Evolutionary conservation across 2,113 vertebrate species (phyloP).

Genomic region (Lichenostomus cassidix): DNA sequence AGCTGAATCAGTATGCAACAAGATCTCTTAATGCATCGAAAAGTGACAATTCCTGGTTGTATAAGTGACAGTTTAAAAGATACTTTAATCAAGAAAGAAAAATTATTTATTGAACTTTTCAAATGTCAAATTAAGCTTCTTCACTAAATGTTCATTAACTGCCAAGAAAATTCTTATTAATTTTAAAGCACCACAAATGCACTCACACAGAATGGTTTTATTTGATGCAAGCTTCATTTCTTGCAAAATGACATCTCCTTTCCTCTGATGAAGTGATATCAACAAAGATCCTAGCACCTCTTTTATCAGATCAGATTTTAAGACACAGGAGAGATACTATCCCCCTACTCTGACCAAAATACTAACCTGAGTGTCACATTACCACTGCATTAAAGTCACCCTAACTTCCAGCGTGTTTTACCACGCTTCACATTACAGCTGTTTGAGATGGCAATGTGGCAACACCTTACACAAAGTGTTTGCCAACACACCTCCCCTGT

Average conservation of each 20-base stretch:
- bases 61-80: conserved; percentile 25
- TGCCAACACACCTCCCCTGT: not conserved
- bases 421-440: not conserved
- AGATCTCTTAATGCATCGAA: not conserved
- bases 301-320: conserved; percentile 2
- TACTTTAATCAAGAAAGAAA: conserved; percentile 25
- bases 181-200: not conserved
- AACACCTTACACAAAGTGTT: not conserved
- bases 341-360: not conserved
- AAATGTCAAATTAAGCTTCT: conserved; percentile 30
- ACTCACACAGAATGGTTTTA: not conserved
- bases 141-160: conserved; percentile 17
- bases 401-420: not conserved
- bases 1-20: conserved; percentile 5
- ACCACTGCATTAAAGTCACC: not conserved
- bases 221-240: not conserved
- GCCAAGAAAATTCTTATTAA: not conserved
- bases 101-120: conserved; percentile 22
- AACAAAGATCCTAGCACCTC: not conserved
- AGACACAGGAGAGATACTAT: not conserved
- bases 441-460: not conserved
- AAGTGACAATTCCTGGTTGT: not conserved
- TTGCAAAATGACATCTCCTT: not conserved
- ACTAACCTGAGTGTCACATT: not conserved
- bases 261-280: not conserved